Conservation (phyloP, 2,797 vertebrate species). For the Pangasius mekongensis region DNA sequence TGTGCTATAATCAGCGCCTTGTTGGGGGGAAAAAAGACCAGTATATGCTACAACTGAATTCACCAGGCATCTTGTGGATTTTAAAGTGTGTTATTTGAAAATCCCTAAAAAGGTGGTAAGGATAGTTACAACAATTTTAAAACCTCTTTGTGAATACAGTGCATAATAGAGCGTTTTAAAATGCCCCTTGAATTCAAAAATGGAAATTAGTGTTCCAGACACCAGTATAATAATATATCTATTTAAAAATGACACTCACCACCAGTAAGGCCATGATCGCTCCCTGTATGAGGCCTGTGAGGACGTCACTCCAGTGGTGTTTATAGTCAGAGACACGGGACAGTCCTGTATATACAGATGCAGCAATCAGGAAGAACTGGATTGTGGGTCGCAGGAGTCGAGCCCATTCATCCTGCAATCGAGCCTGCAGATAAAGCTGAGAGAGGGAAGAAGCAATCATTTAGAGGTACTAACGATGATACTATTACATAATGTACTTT, state of each 20-base stretch:
- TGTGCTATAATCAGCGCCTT: neutral
- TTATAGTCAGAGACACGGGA: slow-evolving; percentile 96
- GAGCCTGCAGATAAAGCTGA: slow-evolving; percentile 94
- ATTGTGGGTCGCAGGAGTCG: slow-evolving; percentile 89
- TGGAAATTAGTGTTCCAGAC: neutral
- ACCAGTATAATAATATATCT: neutral
- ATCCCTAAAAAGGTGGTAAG: neutral
- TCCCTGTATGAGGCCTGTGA: slow-evolving; percentile 90
- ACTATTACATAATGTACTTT: neutral
- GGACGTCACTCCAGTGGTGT: slow-evolving; percentile 96
- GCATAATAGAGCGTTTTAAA: neutral
- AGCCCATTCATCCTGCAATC: slow-evolving; percentile 89
- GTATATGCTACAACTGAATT: neutral
- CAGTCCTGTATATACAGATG: slow-evolving; percentile 90
- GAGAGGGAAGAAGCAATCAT: neutral
- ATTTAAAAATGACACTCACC: slow-evolving; percentile 72
- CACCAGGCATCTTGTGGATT: too few species aligned
- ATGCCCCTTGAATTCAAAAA: neutral
- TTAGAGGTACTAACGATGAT: neutral
- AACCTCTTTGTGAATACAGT: neutral
- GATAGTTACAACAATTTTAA: neutral
- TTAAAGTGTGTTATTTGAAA: neutral
- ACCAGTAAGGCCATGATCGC: slow-evolving; percentile 88
- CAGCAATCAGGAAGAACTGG: slow-evolving; percentile 90
- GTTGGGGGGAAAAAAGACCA: neutral